Conservation (phyloP, 2,888 invertebrate genomes). For the Lithosia quadra region DNA sequence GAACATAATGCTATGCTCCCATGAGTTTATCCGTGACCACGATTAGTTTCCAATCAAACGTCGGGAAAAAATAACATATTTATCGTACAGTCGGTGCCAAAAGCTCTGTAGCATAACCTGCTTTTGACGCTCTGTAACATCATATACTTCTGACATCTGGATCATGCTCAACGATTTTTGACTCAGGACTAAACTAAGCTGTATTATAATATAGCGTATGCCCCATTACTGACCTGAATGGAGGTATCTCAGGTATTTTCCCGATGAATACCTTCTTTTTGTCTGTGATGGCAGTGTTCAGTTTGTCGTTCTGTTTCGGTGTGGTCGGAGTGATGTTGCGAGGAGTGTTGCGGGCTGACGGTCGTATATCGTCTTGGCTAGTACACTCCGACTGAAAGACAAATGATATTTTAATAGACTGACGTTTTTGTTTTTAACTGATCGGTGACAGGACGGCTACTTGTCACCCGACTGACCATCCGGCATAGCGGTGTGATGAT, state of each 20-base stretch:
- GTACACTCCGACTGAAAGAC: slow-evolving; percentile 71
- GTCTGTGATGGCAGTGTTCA: slow-evolving; percentile 28
- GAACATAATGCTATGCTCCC: background rate
- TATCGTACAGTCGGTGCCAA: too few relatives aligned
- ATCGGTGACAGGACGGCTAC: too few relatives aligned
- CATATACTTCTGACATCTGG: too few relatives aligned
- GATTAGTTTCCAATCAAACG: background rate
- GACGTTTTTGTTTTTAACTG: too few relatives aligned
- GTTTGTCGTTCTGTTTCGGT: slow-evolving; percentile 62
- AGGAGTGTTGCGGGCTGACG: slow-evolving; percentile 62
- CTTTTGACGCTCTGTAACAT: too few relatives aligned
- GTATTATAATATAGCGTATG: background rate
- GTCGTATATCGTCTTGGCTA: slow-evolving; percentile 75
- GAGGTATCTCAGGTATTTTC: slow-evolving; percentile 84
- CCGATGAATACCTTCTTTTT: slow-evolving; percentile 76
- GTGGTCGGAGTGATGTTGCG: slow-evolving; percentile 72
- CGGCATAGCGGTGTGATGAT: too few relatives aligned
- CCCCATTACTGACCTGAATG: slow-evolving; percentile 74
- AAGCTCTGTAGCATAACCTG: too few relatives aligned
- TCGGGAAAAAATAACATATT: background rate
- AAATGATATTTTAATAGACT: background rate
- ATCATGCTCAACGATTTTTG: too few relatives aligned
- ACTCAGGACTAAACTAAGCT: too few relatives aligned
- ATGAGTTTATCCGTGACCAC: background rate
- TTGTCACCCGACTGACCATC: too few relatives aligned